Evolutionary conservation across 2,113 vertebrate genomes (phyloP).

Genomic region (Stomatorhinus ivindoensis): DNA sequence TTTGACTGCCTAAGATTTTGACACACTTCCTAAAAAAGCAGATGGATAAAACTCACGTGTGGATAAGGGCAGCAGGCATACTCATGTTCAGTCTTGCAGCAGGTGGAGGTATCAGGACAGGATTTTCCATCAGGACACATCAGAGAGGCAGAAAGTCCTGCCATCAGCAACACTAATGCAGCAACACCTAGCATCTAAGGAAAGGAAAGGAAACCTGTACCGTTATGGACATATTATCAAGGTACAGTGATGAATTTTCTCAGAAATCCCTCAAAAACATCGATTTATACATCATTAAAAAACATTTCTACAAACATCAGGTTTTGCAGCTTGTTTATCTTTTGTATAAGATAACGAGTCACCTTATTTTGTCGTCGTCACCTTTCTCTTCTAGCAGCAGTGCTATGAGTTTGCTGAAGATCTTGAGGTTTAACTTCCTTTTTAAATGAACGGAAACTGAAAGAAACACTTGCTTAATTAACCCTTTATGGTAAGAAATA

Average conservation of each 20-base stretch:
- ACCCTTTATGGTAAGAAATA: background rate
- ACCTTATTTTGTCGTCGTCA: background rate
- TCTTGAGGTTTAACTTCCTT: background rate
- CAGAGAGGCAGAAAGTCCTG: slow-evolving; percentile 28
- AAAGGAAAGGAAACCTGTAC: background rate
- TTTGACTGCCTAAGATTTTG: background rate
- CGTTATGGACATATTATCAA: slow-evolving; percentile 4
- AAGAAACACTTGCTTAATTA: background rate
- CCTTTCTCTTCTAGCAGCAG: background rate
- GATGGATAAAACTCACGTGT: slow-evolving; percentile 38
- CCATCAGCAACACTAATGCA: slow-evolving; percentile 34
- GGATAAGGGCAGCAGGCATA: slow-evolving; percentile 54
- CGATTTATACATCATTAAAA: background rate
- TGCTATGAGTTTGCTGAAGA: background rate
- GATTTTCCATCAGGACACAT: slow-evolving; percentile 44
- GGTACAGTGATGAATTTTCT: background rate
- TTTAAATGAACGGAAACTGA: background rate
- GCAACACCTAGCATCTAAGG: slow-evolving; percentile 45
- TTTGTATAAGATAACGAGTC: background rate
- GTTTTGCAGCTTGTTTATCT: background rate
- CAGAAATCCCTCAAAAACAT: background rate
- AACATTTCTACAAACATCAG: background rate
- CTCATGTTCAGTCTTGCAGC: slow-evolving; percentile 38
- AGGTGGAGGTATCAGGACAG: slow-evolving; percentile 44
- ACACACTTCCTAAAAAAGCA: background rate